Conservation (phyloP, 2,797 vertebrate genomes). For the Melanotaenia maccullochi region DNA sequence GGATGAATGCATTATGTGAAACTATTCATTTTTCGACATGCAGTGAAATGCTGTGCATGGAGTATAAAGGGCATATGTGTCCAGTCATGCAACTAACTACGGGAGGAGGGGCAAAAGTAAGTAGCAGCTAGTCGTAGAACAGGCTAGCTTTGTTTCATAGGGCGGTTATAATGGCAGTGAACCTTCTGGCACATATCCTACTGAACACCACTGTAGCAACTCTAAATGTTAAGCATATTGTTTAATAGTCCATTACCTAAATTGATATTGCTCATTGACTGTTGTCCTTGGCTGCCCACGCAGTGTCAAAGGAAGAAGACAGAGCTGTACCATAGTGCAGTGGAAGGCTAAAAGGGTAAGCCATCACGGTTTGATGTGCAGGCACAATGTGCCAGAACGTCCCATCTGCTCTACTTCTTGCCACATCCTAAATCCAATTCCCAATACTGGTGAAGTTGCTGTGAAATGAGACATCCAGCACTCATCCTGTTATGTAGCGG, state of each 20-base stretch:
- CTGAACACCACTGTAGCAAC: constrained; percentile 50
- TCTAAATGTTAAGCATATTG: constrained; percentile 74
- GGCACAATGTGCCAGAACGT: constrained; percentile 28
- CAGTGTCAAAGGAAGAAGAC: constrained; percentile 50
- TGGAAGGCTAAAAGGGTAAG: constrained; percentile 32
- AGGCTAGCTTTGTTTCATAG: constrained; percentile 53
- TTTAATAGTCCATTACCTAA: constrained; percentile 79
- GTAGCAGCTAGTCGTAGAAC: constrained; percentile 39
- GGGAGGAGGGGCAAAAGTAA: constrained; percentile 31
- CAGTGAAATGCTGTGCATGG: constrained; percentile 13
- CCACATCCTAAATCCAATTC: neutral
- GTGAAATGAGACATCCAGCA: neutral
- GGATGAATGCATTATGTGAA: constrained; percentile 14
- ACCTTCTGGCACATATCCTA: constrained; percentile 60
- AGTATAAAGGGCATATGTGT: constrained; percentile 32
- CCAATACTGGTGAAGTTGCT: accelerated
- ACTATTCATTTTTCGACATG: constrained; percentile 27
- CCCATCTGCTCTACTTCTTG: constrained; percentile 34
- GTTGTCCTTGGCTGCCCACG: constrained; percentile 73
- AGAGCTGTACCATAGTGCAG: constrained; percentile 36
- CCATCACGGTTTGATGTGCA: constrained; percentile 33
- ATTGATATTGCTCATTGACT: constrained; percentile 79
- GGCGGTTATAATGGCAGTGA: constrained; percentile 43
- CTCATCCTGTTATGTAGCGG: neutral
- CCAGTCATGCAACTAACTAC: constrained; percentile 25